Conservation (phyloP, 2,888 invertebrate genomes). For the Cotesia congregata region DNA sequence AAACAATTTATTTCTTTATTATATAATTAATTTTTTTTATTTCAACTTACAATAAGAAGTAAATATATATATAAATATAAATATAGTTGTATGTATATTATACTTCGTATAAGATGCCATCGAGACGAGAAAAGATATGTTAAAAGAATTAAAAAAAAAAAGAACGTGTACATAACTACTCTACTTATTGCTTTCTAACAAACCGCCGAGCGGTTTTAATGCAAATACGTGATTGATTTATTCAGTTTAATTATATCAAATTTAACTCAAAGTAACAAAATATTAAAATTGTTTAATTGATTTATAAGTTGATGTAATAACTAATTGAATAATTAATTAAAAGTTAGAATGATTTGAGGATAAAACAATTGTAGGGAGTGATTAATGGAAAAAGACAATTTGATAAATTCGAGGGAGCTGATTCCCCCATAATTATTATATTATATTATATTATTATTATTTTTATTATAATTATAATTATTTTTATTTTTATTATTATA, state of each 20-base stretch:
- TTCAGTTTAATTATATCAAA: neutral
- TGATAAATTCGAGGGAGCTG: constrained; percentile 31
- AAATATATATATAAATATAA: constrained; percentile 44
- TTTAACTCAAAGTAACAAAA: constrained; percentile 38
- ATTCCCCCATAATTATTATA: constrained; percentile 50
- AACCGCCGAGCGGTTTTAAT: constrained; percentile 63
- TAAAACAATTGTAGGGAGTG: constrained; percentile 35
- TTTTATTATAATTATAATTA: constrained; percentile 52
- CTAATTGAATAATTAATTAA: constrained; percentile 43
- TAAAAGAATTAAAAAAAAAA: constrained; percentile 51
- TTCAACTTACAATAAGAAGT: constrained; percentile 49
- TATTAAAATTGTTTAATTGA: constrained; percentile 27
- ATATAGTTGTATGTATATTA: constrained; percentile 18
- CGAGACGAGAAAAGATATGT: constrained; percentile 49
- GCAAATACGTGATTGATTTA: constrained; percentile 44
- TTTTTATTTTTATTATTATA: constrained; percentile 45
- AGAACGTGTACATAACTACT: constrained; percentile 64
- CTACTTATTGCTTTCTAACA: constrained; percentile 60
- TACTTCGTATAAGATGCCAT: constrained; percentile 62
- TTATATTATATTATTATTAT: constrained; percentile 46
- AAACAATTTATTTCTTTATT: constrained; percentile 41
- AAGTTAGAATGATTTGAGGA: constrained; percentile 2
- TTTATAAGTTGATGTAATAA: constrained; percentile 42
- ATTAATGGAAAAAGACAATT: constrained; percentile 33
- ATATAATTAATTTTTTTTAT: constrained; percentile 48